A percentile compares a stretch with the other conserved stretches of the same genome.
phyloP scores from a whole-genome alignment of 1,140 invertebrate species.

The Delia radicum region DNA sequence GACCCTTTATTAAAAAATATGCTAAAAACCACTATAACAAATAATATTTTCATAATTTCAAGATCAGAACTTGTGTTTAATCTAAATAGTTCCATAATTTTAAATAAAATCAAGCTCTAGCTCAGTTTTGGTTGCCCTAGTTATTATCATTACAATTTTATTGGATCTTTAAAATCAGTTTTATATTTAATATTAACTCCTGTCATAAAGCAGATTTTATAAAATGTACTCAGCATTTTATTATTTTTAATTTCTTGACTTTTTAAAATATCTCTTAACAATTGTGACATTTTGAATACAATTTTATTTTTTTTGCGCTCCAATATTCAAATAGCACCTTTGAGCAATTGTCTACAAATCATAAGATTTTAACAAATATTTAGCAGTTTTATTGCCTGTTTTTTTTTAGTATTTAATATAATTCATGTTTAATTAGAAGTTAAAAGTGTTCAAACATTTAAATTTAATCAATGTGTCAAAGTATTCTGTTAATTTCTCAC shows the following conservation, averaged over 20 bases:
- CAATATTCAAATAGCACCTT: too few relatives aligned
- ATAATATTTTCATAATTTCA: too few relatives aligned
- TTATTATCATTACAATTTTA: background rate
- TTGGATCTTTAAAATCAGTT: background rate
- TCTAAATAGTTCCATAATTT: background rate
- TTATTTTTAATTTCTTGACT: background rate
- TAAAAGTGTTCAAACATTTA: background rate
- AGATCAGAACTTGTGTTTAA: too few relatives aligned
- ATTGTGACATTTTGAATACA: background rate
- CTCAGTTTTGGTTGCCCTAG: background rate
- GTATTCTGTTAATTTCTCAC: background rate
- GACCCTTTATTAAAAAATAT: too few relatives aligned
- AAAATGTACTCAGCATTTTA: background rate
- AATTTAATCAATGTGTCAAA: background rate
- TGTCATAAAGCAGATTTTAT: slow-evolving; percentile 8
- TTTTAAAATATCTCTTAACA: background rate
- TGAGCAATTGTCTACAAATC: background rate
- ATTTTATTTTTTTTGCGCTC: too few relatives aligned
- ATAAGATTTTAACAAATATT: background rate
- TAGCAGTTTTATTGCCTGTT: background rate
- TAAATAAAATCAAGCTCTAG: too few relatives aligned
- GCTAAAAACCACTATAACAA: too few relatives aligned
- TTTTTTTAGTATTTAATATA: background rate
- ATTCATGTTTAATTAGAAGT: background rate
- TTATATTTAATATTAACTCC: slow-evolving; percentile 2